A percentile compares a stretch with the other conserved stretches of the same genome.
phyloP scores from a whole-genome alignment of 2,888 invertebrate genomes.

The Scaptodrosophila latifasciaeformis region DNA sequence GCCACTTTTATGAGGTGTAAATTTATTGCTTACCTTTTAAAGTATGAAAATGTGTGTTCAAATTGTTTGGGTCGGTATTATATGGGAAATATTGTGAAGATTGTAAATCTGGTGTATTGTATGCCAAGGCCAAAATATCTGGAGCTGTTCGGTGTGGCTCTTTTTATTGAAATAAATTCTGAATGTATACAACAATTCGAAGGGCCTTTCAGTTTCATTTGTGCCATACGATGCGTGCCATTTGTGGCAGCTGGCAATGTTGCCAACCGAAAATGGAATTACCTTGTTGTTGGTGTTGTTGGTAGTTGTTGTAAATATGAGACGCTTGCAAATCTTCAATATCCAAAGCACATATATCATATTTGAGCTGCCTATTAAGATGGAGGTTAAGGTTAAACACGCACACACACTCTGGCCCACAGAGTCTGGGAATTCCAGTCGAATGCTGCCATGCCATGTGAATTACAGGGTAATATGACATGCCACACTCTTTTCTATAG shows the following conservation, averaged over 20 bases:
- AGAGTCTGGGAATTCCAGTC: conserved; percentile 1
- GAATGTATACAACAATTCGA: conserved; percentile 58
- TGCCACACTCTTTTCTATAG: background rate
- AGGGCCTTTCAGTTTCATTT: conserved; percentile 65
- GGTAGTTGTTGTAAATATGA: conserved; percentile 46
- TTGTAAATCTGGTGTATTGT: no score
- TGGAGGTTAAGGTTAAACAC: conserved; percentile 52
- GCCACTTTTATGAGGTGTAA: no score
- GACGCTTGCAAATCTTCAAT: conserved; percentile 57
- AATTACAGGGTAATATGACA: background rate
- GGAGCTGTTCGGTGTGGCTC: no score
- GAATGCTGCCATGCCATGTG: no score
- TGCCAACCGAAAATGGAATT: background rate
- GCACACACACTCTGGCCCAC: conserved; percentile 7
- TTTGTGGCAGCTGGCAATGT: conserved; percentile 54
- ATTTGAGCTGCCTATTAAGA: conserved; percentile 59
- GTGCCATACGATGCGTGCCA: conserved; percentile 30
- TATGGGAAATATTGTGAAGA: no score
- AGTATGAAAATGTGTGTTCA: no score
- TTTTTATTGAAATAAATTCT: conserved; percentile 60
- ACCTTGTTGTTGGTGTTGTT: conserved; percentile 6
- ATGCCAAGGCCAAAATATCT: no score
- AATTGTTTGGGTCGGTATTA: no score
- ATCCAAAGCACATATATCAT: conserved; percentile 49
- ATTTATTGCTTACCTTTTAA: no score